Conservation (phyloP, 64 coral and sea anemone genomes). For the Stichodactyla mertensii region DNA sequence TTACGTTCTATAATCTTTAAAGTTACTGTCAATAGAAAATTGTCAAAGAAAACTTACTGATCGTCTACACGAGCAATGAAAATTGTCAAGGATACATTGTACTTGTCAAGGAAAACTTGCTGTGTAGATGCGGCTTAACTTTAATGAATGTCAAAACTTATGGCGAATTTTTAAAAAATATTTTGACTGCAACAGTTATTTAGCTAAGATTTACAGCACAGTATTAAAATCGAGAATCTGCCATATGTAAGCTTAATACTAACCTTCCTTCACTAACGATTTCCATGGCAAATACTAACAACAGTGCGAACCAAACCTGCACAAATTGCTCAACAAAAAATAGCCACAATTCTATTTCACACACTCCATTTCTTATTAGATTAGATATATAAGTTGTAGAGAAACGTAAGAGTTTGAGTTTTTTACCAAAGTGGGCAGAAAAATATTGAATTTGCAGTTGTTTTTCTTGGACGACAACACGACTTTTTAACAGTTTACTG, state of each 20-base stretch:
- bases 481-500: too few relatives aligned
- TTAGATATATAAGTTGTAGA: neutral
- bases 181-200: neutral
- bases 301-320: neutral
- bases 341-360: neutral
- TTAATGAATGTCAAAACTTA: too few relatives aligned
- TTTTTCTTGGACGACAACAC: neutral
- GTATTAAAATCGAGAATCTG: neutral
- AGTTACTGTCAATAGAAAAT: neutral
- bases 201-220: neutral
- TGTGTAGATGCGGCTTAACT: too few relatives aligned
- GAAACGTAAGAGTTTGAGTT: neutral
- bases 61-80: too few relatives aligned
- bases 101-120: too few relatives aligned
- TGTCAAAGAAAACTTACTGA: too few relatives aligned
- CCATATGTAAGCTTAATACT: neutral
- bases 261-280: conserved; percentile 18
- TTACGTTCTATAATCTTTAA: neutral
- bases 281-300: neutral
- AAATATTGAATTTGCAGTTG: neutral
- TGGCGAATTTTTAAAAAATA: too few relatives aligned
- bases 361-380: neutral
- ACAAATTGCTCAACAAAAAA: neutral
- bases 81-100: too few relatives aligned
- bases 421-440: neutral